A percentile compares a stretch with the other conserved stretches of the same genome.
Evolutionary conservation across 2,113 vertebrate species (phyloP).

Genomic region (Nestor notabilis): DNA sequence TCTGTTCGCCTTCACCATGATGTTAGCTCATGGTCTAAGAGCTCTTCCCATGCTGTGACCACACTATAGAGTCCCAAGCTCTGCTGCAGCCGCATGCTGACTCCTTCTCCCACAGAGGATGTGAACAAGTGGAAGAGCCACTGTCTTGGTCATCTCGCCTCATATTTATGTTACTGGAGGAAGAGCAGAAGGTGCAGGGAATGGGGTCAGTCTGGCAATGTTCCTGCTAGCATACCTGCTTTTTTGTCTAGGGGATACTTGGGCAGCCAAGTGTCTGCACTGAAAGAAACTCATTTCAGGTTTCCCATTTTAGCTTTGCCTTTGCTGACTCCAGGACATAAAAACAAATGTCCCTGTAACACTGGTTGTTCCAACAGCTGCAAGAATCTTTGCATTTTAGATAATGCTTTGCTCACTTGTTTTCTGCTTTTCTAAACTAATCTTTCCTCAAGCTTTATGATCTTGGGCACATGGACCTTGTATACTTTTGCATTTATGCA

Average conservation of each 20-base stretch:
- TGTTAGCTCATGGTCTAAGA: background rate
- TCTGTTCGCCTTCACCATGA: background rate
- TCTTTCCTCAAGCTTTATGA: background rate
- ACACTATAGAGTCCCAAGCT: background rate
- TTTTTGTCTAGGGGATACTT: background rate
- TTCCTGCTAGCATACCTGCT: background rate
- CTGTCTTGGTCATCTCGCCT: background rate
- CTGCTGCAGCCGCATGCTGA: background rate
- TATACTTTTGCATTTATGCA: background rate
- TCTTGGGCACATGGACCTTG: background rate
- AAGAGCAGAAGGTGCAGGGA: background rate
- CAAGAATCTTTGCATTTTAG: background rate
- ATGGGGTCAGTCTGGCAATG: background rate
- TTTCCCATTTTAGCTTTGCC: background rate
- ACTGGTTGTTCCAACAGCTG: background rate
- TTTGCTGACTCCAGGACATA: background rate
- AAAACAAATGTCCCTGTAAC: background rate
- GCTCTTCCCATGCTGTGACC: background rate
- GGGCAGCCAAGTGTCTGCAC: background rate
- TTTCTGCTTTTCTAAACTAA: background rate
- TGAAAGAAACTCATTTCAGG: background rate
- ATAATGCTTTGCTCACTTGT: background rate
- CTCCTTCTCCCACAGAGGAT: background rate
- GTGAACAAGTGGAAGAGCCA: background rate
- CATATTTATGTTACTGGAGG: rapidly evolving